Conservation (phyloP, 2,113 vertebrate species). For the Mormoops blainvillei region DNA sequence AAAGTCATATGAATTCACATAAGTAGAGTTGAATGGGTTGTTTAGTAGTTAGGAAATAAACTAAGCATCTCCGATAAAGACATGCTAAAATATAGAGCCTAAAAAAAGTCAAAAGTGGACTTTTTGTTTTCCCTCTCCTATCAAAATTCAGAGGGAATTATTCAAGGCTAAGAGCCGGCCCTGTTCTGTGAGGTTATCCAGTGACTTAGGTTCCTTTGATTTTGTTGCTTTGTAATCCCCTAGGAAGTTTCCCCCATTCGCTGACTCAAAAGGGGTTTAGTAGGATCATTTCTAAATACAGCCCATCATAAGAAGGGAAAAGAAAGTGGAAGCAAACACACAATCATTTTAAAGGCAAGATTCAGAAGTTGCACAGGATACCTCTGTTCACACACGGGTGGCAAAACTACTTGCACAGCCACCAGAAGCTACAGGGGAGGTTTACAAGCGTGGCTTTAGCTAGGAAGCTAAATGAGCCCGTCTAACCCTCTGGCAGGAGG, state of each 20-base stretch:
- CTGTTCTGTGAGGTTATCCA: neutral
- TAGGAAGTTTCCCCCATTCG: neutral
- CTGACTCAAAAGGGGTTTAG: neutral
- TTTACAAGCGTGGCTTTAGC: neutral
- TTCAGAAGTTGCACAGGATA: neutral
- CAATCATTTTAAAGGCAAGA: neutral
- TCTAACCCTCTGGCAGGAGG: neutral
- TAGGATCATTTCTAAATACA: neutral
- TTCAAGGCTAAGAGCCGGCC: neutral
- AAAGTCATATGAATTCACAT: neutral
- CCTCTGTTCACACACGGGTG: neutral
- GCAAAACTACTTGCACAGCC: neutral
- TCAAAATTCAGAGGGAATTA: neutral
- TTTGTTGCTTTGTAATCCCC: neutral
- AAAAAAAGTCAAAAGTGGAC: neutral
- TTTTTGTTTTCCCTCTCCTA: neutral
- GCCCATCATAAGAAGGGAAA: neutral
- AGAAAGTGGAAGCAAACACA: neutral
- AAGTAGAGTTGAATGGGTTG: neutral
- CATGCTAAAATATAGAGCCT: neutral
- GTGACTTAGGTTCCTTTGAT: neutral
- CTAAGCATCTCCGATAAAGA: neutral
- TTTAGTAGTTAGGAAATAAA: neutral
- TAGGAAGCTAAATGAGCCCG: neutral
- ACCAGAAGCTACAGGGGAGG: neutral